These are phyloP conservation scores for Masticophis lateralis DNA, from an alignment of 2,797 vertebrate genomes.

Conservation along the genomic window DNA sequence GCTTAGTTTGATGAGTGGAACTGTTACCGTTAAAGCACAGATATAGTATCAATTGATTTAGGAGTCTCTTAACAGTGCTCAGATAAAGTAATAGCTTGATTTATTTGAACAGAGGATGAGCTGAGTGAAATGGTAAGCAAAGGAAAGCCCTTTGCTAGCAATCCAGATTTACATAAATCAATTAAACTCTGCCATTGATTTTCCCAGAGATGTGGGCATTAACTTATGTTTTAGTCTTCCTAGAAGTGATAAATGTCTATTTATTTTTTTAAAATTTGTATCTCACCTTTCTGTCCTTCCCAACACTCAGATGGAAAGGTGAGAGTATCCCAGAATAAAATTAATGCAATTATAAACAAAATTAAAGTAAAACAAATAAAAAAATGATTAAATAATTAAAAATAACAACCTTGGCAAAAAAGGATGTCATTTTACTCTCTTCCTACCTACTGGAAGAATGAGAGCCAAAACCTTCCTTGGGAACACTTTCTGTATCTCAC, in stretches of 20 bases:
- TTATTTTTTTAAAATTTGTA: background rate
- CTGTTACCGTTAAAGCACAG: background rate
- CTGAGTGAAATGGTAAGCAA: constrained; percentile 1
- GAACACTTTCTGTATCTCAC: background rate
- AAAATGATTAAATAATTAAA: background rate
- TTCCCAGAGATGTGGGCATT: background rate
- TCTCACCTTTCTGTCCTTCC: background rate
- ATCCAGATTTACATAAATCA: background rate
- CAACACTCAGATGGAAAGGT: background rate
- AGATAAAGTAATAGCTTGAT: background rate
- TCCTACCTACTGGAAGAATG: background rate
- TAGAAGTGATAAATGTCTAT: constrained; percentile 52
- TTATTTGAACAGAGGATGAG: background rate
- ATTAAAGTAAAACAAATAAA: background rate
- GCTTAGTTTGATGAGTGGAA: background rate
- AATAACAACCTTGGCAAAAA: background rate
- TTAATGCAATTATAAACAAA: background rate
- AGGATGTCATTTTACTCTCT: background rate
- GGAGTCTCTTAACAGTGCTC: background rate
- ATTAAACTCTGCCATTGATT: constrained; percentile 6
- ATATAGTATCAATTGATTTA: background rate
- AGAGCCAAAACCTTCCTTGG: background rate
- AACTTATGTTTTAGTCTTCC: constrained; percentile 9
- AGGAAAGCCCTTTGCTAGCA: background rate
- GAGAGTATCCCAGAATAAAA: background rate